These are phyloP conservation scores for Lymantria monacha DNA, from an alignment of 2,888 invertebrate species.

Conservation along the genomic window DNA sequence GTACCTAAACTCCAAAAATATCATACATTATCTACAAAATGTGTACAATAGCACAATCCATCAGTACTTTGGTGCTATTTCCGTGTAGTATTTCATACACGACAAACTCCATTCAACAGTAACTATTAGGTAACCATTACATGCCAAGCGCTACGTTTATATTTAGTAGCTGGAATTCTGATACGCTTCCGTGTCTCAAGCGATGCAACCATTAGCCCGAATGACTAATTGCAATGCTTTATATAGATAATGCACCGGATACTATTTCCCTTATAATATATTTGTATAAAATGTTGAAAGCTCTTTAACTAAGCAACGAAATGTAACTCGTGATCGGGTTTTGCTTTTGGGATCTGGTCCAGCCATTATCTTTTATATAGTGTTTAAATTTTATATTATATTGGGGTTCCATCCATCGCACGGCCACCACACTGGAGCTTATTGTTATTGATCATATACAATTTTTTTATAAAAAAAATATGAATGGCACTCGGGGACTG, in stretches of 20 bases:
- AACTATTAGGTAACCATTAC: constrained; percentile 19
- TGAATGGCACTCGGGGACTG: too few relatives aligned
- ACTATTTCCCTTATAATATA: constrained; percentile 3
- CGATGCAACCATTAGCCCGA: constrained; percentile 28
- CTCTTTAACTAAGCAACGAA: too few relatives aligned
- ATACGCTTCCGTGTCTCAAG: constrained; percentile 32
- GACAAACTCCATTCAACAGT: constrained; percentile 21
- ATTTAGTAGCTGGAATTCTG: constrained; percentile 33
- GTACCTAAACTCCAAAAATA: too few relatives aligned
- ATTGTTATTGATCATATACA: too few relatives aligned
- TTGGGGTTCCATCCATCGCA: too few relatives aligned
- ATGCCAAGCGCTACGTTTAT: constrained; percentile 31
- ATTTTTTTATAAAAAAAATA: too few relatives aligned
- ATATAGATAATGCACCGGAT: constrained; percentile 42
- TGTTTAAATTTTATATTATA: too few relatives aligned
- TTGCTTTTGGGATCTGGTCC: too few relatives aligned
- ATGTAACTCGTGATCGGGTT: too few relatives aligned
- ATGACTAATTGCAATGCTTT: constrained; percentile 46
- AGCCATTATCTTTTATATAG: too few relatives aligned
- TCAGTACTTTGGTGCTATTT: constrained; percentile 19
- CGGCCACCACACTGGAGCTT: too few relatives aligned
- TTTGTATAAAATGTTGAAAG: too few relatives aligned
- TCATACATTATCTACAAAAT: not conserved
- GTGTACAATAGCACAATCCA: not conserved
- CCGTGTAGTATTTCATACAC: constrained; percentile 16